phyloP scores from a whole-genome alignment of 2,113 vertebrate species.

The Chaetodon auriga region DNA sequence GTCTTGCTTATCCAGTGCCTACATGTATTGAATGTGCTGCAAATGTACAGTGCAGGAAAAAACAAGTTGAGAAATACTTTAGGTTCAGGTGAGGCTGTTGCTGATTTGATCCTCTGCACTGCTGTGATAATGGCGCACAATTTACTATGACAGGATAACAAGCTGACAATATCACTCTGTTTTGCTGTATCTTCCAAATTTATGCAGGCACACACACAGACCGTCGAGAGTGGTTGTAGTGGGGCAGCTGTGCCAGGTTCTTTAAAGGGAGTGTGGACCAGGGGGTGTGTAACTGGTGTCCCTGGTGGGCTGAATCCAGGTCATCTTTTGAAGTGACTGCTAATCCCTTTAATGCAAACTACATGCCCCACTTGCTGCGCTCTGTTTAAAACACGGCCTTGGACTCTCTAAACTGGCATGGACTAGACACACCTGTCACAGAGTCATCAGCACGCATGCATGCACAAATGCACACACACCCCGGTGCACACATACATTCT shows the following conservation, averaged over 20 bases:
- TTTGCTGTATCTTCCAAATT: constrained; percentile 59
- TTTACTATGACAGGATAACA: constrained; percentile 61
- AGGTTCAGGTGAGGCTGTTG: constrained; percentile 46
- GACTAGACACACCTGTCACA: constrained; percentile 85
- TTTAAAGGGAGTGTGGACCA: constrained; percentile 85
- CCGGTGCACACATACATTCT: constrained; percentile 20
- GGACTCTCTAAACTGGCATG: constrained; percentile 83
- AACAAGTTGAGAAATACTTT: constrained; percentile 12
- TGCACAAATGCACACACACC: constrained; percentile 42
- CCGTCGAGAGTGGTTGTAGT: constrained; percentile 76
- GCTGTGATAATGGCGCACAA: constrained; percentile 43
- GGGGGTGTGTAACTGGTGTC: constrained; percentile 87
- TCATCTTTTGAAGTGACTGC: constrained; percentile 88
- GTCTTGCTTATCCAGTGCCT: constrained; percentile 39
- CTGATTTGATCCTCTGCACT: constrained; percentile 37
- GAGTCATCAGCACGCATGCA: constrained; percentile 59
- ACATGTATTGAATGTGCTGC: constrained; percentile 19
- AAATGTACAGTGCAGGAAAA: background rate
- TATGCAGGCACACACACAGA: constrained; percentile 70
- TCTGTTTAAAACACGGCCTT: constrained; percentile 84
- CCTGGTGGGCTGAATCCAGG: constrained; percentile 88
- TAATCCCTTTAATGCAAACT: constrained; percentile 90
- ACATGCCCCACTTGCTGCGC: constrained; percentile 87
- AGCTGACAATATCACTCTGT: constrained; percentile 63
- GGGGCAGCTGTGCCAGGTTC: constrained; percentile 85